phyloP scores from a whole-genome alignment of 1,140 invertebrate genomes.

The Halictus rubicundus region DNA sequence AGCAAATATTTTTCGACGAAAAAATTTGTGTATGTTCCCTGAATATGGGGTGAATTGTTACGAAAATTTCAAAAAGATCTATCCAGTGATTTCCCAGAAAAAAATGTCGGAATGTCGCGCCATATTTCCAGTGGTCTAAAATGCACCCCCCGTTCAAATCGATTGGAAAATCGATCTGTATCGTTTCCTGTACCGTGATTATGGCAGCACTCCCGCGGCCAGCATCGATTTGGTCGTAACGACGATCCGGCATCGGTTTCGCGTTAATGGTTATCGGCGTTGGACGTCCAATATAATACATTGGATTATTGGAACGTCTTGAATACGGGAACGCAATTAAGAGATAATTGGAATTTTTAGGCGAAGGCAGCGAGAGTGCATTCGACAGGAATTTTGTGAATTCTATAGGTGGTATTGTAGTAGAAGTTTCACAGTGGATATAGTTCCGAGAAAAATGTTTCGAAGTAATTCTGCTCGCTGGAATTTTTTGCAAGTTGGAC shows the following conservation, averaged over 20 bases:
- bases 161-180: no score
- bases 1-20: no score
- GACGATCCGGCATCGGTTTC: conserved; percentile 47
- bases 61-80: no score
- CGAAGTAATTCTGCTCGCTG: no score
- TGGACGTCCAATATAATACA: conserved; percentile 28
- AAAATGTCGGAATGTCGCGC: no score
- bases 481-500: not conserved
- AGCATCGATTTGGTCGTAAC: conserved; percentile 21
- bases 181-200: conserved; percentile 32
- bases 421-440: no score
- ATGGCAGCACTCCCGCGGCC: not conserved
- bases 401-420: not conserved
- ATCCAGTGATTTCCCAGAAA: no score
- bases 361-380: not conserved
- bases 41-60: no score
- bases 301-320: conserved; percentile 36
- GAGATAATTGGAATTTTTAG: not conserved
- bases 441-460: no score
- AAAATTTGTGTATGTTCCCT: no score
- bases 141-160: no score
- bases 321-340: not conserved
- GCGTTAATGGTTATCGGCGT: conserved; percentile 44
- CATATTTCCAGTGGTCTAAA: no score
- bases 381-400: not conserved